Percentiles rank a stretch among this genome's conserved stretches.
Evolutionary conservation across 2,797 vertebrate species (phyloP).

Genomic region (Ceyx erithaca): DNA sequence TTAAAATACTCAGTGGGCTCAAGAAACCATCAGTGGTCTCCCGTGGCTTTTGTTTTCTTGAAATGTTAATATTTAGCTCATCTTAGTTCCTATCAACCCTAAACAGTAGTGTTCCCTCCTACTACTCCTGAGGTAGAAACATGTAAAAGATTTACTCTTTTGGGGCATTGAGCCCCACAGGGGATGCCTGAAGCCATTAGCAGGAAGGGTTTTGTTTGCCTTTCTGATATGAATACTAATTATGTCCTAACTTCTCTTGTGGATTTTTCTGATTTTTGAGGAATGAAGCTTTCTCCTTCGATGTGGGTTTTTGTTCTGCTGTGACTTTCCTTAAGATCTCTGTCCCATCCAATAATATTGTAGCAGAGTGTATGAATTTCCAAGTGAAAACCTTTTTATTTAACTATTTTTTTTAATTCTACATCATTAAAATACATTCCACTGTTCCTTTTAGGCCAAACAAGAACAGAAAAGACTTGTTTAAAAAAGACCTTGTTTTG

Average conservation of each 20-base stretch:
- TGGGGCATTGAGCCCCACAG: not conserved
- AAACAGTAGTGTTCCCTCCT: constrained; percentile 20
- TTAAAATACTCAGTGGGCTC: constrained; percentile 74
- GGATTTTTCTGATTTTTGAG: not conserved
- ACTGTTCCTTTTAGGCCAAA: not conserved
- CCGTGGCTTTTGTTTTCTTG: constrained; percentile 77
- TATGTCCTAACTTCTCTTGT: not conserved
- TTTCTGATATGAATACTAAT: constrained; percentile 9
- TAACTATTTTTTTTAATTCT: not conserved
- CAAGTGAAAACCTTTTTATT: not conserved
- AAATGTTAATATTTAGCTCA: constrained; percentile 71
- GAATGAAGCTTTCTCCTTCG: not conserved
- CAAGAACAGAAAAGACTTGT: not conserved
- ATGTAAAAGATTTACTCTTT: not conserved
- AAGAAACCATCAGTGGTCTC: constrained; percentile 56
- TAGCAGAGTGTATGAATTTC: not conserved
- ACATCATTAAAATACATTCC: not conserved
- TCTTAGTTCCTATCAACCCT: constrained; percentile 52
- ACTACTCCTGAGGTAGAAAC: not conserved
- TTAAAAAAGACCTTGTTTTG: not conserved
- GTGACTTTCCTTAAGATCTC: not conserved
- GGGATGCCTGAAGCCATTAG: constrained; percentile 5
- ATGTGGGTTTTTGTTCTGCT: not conserved
- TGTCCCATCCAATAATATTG: not conserved
- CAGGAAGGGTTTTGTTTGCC: not conserved